Evolutionary conservation across 2,113 vertebrate genomes (phyloP), one percentile per base, ranked within the genome.

Genomic region (Glareola pratincola): DNA sequence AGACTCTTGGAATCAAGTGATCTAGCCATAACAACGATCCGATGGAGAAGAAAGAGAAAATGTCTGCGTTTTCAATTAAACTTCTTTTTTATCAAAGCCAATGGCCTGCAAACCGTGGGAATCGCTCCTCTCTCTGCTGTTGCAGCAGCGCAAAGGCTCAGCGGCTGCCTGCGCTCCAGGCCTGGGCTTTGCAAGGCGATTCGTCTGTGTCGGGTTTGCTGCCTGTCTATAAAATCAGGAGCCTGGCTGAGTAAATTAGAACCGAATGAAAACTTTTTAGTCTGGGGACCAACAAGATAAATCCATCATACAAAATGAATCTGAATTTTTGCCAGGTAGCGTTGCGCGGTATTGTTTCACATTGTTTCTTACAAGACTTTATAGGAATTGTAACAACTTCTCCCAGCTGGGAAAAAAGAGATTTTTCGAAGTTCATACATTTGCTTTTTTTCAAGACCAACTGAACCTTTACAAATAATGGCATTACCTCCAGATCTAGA

Each of bases 191-290:
- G 75, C 79, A 36, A 86, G 60, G 68, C 62, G 72, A 92, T 96
- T 88, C 63, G 75, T 96, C 87, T 91, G 63, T 89, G 91, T 90
- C 2, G 1, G 50, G 32, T 88, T 82, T 79, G 72, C 54, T 80
- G n/a, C 0, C 0, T 88, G 64, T 80, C 90, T 86, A 36, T 80
- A 56, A 86, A 60, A 45, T 74, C 66, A 78, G 51, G 72, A 86
- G 56, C 51, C 39, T 18, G 24, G 68, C n/a, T 77, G 79, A 86
- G 64, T 84, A 88, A 88, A 88, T 88, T 67, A 62, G 82, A 85
- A 73, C 68, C 64, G 60, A 85, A 77, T 91, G 79, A 83, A 81
- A 94, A 76, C 34, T 88, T 93, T 79, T 85, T 95, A 47, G 77
- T 94, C 78, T 85, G 34, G 85, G 66, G 60, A 92, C 56, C 77